phyloP scores from a whole-genome alignment of 2,797 vertebrate genomes.

The Pteropus rufus region DNA sequence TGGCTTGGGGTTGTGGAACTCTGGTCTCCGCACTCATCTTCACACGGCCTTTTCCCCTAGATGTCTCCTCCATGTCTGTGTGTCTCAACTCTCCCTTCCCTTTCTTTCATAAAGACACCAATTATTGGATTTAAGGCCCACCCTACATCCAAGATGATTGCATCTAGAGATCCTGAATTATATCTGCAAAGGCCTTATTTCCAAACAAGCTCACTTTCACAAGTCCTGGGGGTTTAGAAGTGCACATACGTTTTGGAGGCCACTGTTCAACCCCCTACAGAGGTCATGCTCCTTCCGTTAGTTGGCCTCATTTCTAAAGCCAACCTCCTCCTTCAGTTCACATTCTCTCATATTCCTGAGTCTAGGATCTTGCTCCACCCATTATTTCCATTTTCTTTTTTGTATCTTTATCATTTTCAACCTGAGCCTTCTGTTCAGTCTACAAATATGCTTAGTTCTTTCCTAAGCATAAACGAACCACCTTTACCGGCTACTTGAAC shows the following conservation, averaged over 20 bases:
- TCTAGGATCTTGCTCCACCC: not conserved
- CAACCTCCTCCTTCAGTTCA: not conserved
- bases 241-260: not conserved
- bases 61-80: not conserved
- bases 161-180: not conserved
- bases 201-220: not conserved
- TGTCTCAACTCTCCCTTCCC: not conserved
- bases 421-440: not conserved
- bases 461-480: not conserved
- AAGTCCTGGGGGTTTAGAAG: not conserved
- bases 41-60: accelerated
- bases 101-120: not conserved
- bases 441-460: not conserved
- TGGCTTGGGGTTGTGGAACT: not conserved
- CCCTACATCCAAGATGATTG: not conserved
- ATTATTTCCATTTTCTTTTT: not conserved
- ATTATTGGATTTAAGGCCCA: not conserved
- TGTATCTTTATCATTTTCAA: not conserved
- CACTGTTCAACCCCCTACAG: not conserved
- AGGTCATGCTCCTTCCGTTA: not conserved
- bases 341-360: not conserved
- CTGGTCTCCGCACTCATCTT: not conserved
- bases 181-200: not conserved
- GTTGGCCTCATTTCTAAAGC: not conserved
- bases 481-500: not conserved